Base-by-base conservation (phyloP, 2,113 vertebrate genomes). In the Xenopus borealis region DNA sequence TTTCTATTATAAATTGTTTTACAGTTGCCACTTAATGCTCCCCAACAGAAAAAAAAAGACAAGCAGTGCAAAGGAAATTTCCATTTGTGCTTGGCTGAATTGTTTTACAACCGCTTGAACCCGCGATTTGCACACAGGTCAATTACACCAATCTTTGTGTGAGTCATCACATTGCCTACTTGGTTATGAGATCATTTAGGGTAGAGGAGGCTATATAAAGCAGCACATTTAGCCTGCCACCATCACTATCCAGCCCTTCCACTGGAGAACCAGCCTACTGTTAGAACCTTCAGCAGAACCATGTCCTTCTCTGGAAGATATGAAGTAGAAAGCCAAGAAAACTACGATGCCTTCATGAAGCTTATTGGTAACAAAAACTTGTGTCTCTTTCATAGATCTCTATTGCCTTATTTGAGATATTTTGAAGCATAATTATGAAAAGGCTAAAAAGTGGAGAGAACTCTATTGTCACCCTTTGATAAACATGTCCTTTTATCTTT, bases 241-340 rank as follows among this genome's bases (percentile, higher is more conserved):
- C 64, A 67, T 17, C 10, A 27, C 58, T 3, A 10, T 50, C 18
- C 9, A 8, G 14, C 33, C 12, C 27, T 40, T 17, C 3, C 44
- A 33, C 16, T 44, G 12, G 30, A 73, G 11, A 62, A 19, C 44
- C 57, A 11, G 23, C 23, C 23, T 27, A 27, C 2, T 27, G 17
- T 0, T 11, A 17, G 19, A 14, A 66, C 58, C 75, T 63, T 27
- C 23, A 73, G 30, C 57, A 50, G 53, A 62, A 80, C 55, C 52
- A 95, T 95, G 94, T 82, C 86, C 78, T 95, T 95, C 19, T 0
- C 85, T 12, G 94, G 94, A 78, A 94, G 89, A 82, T 95, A 93
- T 0, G 86, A 94, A 83, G 83, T 92, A 0, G 92, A 95, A 82
- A 82, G 72, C 0, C 93, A 95, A 2, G 91, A 94, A 71, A 93